Percentiles rank a stretch among this genome's conserved stretches.
These are phyloP conservation scores for Agapostemon virescens DNA, from an alignment of 2,888 invertebrate genomes.

Conservation along the genomic window DNA sequence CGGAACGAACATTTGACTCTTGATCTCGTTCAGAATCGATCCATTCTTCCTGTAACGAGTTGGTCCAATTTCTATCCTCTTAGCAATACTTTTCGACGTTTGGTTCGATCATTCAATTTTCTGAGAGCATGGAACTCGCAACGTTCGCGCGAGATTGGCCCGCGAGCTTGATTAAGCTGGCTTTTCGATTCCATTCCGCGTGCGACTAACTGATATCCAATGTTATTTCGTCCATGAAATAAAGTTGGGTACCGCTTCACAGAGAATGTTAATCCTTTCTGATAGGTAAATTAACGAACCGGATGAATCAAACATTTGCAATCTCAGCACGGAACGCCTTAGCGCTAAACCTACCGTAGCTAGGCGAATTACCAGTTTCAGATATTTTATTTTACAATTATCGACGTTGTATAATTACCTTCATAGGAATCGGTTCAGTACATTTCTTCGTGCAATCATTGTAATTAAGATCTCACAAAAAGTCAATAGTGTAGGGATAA, in stretches of 20 bases:
- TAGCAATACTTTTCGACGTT: constrained; percentile 26
- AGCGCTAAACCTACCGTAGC: too few relatives aligned
- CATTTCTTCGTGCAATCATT: too few relatives aligned
- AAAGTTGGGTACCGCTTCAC: constrained; percentile 13
- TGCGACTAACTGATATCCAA: constrained; percentile 41
- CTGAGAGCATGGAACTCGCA: constrained; percentile 17
- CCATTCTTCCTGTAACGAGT: background rate
- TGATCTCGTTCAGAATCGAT: background rate
- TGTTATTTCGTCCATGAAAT: constrained; percentile 29
- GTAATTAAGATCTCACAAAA: too few relatives aligned
- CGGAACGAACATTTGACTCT: background rate
- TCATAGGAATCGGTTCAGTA: too few relatives aligned
- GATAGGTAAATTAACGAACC: constrained; percentile 3
- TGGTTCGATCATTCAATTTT: constrained; percentile 47
- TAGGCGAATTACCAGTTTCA: too few relatives aligned
- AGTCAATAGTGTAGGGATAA: too few relatives aligned
- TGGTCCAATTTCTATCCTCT: background rate
- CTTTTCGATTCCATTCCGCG: constrained; percentile 42
- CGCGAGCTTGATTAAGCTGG: constrained; percentile 45
- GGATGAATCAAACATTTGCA: constrained; percentile 24
- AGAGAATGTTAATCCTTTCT: constrained; percentile 29
- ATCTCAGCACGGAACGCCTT: background rate
- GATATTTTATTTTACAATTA: too few relatives aligned
- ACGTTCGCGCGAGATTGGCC: constrained; percentile 37
- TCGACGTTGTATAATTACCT: too few relatives aligned